Evolutionary conservation across 2,888 invertebrate genomes (phyloP), one percentile per base, ranked within the genome.

Genomic region (Scaptodrosophila latifasciaeformis): DNA sequence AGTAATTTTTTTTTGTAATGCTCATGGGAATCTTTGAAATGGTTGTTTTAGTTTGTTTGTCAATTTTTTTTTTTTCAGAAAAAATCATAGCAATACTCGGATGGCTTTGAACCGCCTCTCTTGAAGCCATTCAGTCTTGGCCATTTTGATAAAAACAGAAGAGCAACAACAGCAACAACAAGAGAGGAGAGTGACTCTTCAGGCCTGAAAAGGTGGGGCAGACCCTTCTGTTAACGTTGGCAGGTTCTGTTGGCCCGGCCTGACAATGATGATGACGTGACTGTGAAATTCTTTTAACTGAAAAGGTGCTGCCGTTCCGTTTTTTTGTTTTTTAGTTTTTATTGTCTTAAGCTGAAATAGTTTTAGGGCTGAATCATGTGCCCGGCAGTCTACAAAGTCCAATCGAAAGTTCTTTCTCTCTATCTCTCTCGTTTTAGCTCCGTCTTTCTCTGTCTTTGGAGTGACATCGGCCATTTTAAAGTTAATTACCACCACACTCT

Each of bases 251-350:
- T 7, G 34, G 7, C 34, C 13, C 30, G 10, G 30, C 30, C 49
- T 50, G 67, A 39, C 59, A 61, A 62, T 65, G 67, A 66, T 55
- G 67, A 71, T 71, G 76, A 74, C 74, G 70, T 70, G 70, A 74
- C 70, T 67, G 57, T 52, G 54, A 59, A 54, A 55, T 62, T 51
- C 52, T n/a, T 34, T 53, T 51, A 34, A 55, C 50, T 56, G 57
- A 60, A 60, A 53, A 57, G 54, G 50, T 47, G 37, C 47, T 53
- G 54, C 49, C 53, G 59, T 47, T 47, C 45, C 34, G 4, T 9
- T n/a, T 62, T 54, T 7, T 18, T 53, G 62, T 66, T 51, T 27
- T 65, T 17, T 18, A 37, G 12, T 62, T 59, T 67, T 66, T 57
- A 55, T 31, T 48, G 18, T 18, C 21, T 12, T 42, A 17, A 12